Base-by-base conservation (phyloP, 2,888 invertebrate species). In the Orchestes rusci region DNA sequence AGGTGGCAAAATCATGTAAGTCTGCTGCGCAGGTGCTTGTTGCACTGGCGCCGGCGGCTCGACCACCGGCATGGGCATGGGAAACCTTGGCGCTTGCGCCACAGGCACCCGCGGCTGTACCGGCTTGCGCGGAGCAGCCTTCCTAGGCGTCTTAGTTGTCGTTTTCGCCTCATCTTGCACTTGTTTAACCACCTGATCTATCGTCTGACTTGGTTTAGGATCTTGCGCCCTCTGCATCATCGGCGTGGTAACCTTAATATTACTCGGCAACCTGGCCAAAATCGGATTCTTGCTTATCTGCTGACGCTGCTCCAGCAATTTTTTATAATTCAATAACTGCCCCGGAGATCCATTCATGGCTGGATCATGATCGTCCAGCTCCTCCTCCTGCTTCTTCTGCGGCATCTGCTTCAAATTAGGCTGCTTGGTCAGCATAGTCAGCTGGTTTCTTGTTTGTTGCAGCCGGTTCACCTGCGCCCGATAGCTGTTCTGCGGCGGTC, bases 1-100 rank as follows among this genome's bases (percentile, higher is more conserved):
- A 1, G 59, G 58, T 10, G 62, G 61, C 34, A 58, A 59, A 36
- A 61, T 63, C n/a, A 62, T 44, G 44, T 59, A 63, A 48, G 59
- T 59, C 18, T 56, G 56, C 45, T 59, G 61, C 16, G 56, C 56
- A 23, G 23, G 35, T 48, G 36, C n/a, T 29, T 37, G 10, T 30
- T 31, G 23, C 35, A 15, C 7, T 27, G 36, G 23, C 23, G 23
- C 23, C 23, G 5, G 23, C 10, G 10, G 23, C 23, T 23, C 7
- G 7, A 10, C 23, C 23, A 10, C 23, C 5, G 23, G 7, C 23
- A 31, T n/a, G n/a, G n/a, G n/a, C n/a, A n/a, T n/a, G n/a, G n/a
- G n/a, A n/a, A n/a, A n/a, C n/a, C n/a, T n/a, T n/a, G n/a, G n/a
- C n/a, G n/a, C n/a, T n/a, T n/a, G n/a, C n/a, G n/a, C n/a, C n/a